Conservation (phyloP, 2,888 invertebrate species). For the Lithophane ornitopus region DNA sequence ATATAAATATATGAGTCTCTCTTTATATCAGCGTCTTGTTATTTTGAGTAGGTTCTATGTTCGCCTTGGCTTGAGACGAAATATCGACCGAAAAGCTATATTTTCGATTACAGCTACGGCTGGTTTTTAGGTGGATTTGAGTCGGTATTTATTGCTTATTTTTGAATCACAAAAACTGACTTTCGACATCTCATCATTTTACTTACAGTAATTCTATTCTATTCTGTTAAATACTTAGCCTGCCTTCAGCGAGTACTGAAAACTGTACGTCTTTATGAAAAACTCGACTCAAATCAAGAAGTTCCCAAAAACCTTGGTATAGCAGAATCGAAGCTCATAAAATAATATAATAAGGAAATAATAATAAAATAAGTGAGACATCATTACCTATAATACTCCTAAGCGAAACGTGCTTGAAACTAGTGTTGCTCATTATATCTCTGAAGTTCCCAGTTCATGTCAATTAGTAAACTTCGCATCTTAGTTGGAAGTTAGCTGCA, state of each 20-base stretch:
- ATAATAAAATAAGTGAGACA: conserved; percentile 16
- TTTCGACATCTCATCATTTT: neutral
- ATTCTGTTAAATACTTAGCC: neutral
- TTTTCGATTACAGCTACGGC: neutral
- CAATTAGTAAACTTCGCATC: conserved; percentile 19
- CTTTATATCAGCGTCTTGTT: neutral
- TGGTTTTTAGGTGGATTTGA: neutral
- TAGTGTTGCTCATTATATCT: conserved; percentile 26
- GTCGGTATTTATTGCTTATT: neutral
- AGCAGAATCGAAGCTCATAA: neutral
- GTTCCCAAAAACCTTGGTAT: neutral
- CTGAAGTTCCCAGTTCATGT: conserved; percentile 7
- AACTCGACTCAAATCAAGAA: neutral
- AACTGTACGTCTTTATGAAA: neutral
- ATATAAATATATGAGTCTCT: neutral
- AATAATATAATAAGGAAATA: neutral
- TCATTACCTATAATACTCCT: conserved; percentile 3
- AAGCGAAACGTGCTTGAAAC: conserved; percentile 35
- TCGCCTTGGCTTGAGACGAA: too few relatives aligned
- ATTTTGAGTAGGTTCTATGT: neutral
- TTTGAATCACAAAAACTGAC: neutral
- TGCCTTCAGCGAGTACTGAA: neutral
- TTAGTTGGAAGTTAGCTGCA: conserved; percentile 5
- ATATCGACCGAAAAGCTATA: neutral
- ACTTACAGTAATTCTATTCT: neutral